Conservation (phyloP, 92 coral and sea anemone species). For the Porites cylindrica region DNA sequence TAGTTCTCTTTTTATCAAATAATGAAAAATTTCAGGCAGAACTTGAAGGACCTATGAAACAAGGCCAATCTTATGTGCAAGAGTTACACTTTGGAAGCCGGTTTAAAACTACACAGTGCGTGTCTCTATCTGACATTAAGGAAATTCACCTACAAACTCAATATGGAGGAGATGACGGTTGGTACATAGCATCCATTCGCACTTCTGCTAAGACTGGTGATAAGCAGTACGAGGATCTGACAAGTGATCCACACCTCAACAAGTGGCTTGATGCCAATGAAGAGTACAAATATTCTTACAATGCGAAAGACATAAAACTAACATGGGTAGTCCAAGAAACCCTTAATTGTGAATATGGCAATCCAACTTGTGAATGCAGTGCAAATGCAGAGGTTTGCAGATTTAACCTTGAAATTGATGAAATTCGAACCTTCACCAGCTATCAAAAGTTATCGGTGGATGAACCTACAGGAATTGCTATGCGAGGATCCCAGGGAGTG, state of each 20-base stretch:
- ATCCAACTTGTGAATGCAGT: constrained; percentile 37
- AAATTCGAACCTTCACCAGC: background rate
- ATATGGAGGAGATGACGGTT: constrained; percentile 11
- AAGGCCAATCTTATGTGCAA: constrained; percentile 10
- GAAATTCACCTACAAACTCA: too few species aligned
- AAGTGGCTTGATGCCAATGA: constrained; percentile 35
- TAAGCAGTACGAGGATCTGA: constrained; percentile 25
- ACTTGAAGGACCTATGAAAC: constrained; percentile 40
- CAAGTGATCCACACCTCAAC: constrained; percentile 30
- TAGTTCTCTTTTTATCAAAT: constrained; percentile 30
- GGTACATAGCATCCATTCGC: constrained; percentile 42
- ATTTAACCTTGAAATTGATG: constrained; percentile 12
- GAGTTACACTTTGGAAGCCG: constrained; percentile 28
- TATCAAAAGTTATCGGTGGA: too few species aligned
- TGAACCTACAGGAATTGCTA: background rate
- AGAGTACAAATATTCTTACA: constrained; percentile 11
- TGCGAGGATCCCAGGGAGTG: constrained; percentile 42
- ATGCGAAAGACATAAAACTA: constrained; percentile 36
- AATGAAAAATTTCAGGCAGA: constrained; percentile 14
- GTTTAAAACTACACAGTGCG: constrained; percentile 30
- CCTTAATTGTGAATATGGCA: constrained; percentile 22
- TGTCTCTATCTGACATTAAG: constrained; percentile 6
- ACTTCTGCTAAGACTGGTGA: constrained; percentile 28
- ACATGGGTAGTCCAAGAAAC: constrained; percentile 33
- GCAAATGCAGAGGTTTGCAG: constrained; percentile 15